phyloP scores from a whole-genome alignment of 2,888 invertebrate species.

The Polymixis lichenea region DNA sequence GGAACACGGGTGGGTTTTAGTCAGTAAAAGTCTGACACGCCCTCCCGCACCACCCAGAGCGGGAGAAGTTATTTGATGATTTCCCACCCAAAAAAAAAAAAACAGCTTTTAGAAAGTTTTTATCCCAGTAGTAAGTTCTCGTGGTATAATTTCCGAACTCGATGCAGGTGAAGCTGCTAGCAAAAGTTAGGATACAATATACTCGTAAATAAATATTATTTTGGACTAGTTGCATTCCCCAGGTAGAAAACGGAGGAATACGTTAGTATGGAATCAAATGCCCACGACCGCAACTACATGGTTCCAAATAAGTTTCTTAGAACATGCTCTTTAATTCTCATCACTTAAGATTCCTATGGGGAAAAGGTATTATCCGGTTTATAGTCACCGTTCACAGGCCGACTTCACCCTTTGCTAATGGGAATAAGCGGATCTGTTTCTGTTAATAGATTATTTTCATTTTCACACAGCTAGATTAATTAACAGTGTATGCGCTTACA shows the following conservation, averaged over 20 bases:
- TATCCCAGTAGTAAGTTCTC: no score
- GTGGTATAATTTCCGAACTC: no score
- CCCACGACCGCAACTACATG: neutral
- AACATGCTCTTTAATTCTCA: neutral
- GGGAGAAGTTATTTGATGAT: no score
- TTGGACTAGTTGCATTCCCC: neutral
- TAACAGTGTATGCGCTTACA: no score
- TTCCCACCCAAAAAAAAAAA: no score
- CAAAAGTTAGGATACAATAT: neutral
- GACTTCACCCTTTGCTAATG: neutral
- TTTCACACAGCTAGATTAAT: neutral
- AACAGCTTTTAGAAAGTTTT: no score
- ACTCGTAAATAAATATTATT: neutral
- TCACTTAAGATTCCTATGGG: neutral
- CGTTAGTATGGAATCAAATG: neutral
- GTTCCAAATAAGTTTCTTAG: neutral
- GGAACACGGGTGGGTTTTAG: no score
- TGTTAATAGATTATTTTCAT: neutral
- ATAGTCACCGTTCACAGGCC: neutral
- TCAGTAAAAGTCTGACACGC: no score
- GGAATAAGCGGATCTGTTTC: neutral
- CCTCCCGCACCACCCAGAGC: no score
- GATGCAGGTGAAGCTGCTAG: no score
- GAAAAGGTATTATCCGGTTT: neutral
- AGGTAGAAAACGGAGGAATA: neutral